A percentile compares a stretch with the other conserved stretches of the same genome.
Evolutionary conservation across 2,888 invertebrate genomes (phyloP).

Genomic region (Thecophora atra): DNA sequence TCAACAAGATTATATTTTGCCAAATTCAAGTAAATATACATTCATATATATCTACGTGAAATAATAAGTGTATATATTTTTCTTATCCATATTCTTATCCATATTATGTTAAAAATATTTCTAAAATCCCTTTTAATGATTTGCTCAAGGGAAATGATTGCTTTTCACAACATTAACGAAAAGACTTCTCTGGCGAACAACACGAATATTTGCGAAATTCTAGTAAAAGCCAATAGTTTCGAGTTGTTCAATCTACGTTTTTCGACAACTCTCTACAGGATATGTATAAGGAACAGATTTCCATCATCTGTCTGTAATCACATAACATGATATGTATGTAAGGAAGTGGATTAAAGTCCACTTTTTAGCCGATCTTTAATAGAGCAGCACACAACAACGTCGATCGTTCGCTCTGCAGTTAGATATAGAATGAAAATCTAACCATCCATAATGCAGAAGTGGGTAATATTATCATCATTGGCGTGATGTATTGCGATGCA

Average conservation of each 20-base stretch:
- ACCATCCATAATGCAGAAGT: conserved; percentile 11
- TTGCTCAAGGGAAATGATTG: conserved; percentile 56
- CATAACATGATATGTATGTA: conserved; percentile 29
- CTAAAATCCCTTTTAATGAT: not conserved
- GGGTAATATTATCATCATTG: conserved; percentile 58
- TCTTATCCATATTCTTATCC: not conserved
- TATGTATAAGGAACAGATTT: not conserved
- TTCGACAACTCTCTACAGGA: not conserved
- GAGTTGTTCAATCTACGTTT: not conserved
- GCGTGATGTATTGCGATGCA: conserved; percentile 59
- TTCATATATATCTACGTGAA: not conserved
- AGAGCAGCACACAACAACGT: not conserved
- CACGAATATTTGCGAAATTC: conserved; percentile 1
- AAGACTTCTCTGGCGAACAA: conserved; percentile 12
- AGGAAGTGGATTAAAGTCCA: not conserved
- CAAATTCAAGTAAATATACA: no score
- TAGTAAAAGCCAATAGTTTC: not conserved
- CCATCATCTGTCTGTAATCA: not conserved
- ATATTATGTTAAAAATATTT: not conserved
- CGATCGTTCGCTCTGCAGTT: not conserved
- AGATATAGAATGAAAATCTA: conserved; percentile 14
- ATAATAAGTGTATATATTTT: not conserved
- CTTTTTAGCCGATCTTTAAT: conserved; percentile 5
- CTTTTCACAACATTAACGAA: conserved; percentile 61
- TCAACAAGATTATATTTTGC: not conserved